Base-by-base conservation (phyloP, 2,888 invertebrate species). In the Agriopis aurantiaria region DNA sequence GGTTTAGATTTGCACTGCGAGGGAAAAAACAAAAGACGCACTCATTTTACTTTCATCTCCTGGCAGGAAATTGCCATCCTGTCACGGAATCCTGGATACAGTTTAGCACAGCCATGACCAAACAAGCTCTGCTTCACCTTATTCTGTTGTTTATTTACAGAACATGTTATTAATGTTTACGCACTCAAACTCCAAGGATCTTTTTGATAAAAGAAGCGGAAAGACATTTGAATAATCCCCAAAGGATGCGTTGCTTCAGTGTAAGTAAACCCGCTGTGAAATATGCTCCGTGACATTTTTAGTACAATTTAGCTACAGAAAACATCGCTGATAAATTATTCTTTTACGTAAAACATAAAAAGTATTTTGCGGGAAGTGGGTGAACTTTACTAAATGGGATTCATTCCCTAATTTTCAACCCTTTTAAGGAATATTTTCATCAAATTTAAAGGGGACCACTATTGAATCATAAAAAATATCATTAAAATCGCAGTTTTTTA, bases 1-100 rank as follows among this genome's bases (percentile, higher is more conserved):
- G 8, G 14, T 11, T 40, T 61, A 23, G 46, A 61, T 52, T 66
- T 52, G 14, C 33, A 62, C 40, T 57, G 33, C 4, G 43, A 49
- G 48, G 52, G 53, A 52, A 67, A 75, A 73, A 75, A 74, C 68
- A 71, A 71, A 69, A 68, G 51, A 48, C 66, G 52, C 56, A 58
- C 64, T 73, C 66, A 71, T 77, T 75, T 63, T 61, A 70, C 74
- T 73, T 77, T 75, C 74, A 77, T 77, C 75, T 74, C 74, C 69
- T 72, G 59, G 14, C 69, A 75, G 75, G 74, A 77, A 72, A 75
- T 77, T 75, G 65, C 71, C 69, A 71, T 74, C 74, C 72, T 74
- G 73, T 63, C 74, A 65, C 70, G 68, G 65, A 65, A 72, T 65
- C 61, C 63, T 67, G 59, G 55, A 48, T 43, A 57, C 64, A 69